Conservation (phyloP, 1,140 invertebrate genomes). For the Doryteuthis pealeii region DNA sequence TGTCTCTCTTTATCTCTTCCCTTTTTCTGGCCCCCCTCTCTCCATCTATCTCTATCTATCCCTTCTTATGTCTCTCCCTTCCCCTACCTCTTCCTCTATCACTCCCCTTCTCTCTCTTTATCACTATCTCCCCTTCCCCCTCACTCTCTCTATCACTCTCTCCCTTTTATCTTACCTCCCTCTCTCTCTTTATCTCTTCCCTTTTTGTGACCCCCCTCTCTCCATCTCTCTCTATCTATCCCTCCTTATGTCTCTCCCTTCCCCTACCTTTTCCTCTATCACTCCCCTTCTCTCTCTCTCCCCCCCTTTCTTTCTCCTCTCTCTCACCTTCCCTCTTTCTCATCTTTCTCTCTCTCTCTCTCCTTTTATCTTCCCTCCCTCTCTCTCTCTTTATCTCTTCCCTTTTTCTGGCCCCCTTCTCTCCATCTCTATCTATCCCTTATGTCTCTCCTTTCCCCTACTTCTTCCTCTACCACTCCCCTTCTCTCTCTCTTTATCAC, state of each 20-base stretch:
- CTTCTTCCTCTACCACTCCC: too few species aligned
- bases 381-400: background rate
- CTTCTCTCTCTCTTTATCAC: too few species aligned
- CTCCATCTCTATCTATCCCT: too few species aligned
- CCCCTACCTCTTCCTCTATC: too few species aligned
- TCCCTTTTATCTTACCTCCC: background rate
- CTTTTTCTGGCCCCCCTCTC: too few species aligned
- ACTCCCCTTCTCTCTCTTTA: background rate
- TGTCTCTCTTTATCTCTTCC: too few species aligned
- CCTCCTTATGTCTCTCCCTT: background rate
- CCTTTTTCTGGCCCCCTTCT: too few species aligned
- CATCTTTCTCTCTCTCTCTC: constrained; percentile 16
- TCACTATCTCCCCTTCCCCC: background rate
- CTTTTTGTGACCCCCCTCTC: background rate
- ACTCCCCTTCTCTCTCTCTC: background rate
- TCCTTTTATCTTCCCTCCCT: background rate
- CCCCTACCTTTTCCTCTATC: background rate
- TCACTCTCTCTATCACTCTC: background rate
- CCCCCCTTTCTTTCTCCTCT: background rate
- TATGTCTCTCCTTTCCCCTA: background rate
- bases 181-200: background rate
- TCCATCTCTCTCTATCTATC: background rate
- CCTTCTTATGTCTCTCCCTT: too few species aligned
- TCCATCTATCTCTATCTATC: too few species aligned
- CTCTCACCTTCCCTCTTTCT: too few species aligned